These are phyloP conservation scores for Ellobius talpinus DNA, from an alignment of 2,113 vertebrate genomes.

Conservation along the genomic window DNA sequence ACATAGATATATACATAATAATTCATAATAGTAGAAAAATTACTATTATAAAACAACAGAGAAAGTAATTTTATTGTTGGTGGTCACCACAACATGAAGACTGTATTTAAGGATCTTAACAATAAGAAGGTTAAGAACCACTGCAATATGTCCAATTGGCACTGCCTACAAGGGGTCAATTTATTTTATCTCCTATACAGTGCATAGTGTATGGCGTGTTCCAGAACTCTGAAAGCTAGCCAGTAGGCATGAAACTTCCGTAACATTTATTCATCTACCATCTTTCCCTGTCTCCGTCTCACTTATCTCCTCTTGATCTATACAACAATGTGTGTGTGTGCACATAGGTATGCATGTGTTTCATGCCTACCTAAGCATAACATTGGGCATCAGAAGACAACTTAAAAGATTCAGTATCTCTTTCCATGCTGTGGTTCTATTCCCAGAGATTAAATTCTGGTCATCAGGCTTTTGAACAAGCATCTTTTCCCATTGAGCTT, in stretches of 20 bases:
- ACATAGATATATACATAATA: background rate
- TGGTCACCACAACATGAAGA: background rate
- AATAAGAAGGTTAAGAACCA: background rate
- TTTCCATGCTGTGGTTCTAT: background rate
- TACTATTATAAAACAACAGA: background rate
- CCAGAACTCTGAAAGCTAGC: background rate
- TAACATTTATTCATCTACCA: background rate
- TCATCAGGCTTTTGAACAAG: background rate
- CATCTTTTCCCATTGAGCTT: background rate
- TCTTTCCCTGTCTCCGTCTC: background rate
- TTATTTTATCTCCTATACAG: too few species aligned
- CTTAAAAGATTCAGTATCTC: background rate
- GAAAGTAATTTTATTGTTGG: background rate
- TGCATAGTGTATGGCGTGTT: too few species aligned
- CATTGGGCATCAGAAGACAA: background rate
- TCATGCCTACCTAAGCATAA: background rate
- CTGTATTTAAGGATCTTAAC: background rate
- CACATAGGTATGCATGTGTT: background rate
- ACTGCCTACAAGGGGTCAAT: background rate
- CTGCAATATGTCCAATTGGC: too few species aligned
- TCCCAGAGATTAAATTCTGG: background rate
- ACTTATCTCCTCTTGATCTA: background rate
- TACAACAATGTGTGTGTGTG: background rate
- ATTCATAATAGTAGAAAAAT: background rate
- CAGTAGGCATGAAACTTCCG: background rate